Evolutionary conservation across 2,888 invertebrate species (phyloP).

Genomic region (Eupsilia transversa): DNA sequence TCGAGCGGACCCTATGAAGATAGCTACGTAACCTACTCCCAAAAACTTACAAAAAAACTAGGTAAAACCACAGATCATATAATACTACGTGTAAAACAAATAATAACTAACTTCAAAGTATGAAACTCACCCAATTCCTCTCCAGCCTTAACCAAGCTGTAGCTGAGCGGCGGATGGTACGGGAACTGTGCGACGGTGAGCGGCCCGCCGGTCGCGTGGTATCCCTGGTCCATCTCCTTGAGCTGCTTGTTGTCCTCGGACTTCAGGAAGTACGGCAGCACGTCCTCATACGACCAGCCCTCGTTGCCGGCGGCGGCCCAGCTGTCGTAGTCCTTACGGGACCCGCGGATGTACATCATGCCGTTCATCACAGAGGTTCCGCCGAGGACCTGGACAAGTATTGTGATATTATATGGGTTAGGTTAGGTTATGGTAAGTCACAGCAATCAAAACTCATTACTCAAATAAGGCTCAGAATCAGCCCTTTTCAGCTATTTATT

Average conservation of each 20-base stretch:
- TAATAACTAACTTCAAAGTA: too few relatives aligned
- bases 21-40: neutral
- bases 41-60: neutral
- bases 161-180: conserved; percentile 95
- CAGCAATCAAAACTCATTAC: neutral
- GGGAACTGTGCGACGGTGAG: conserved; percentile 95
- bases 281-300: conserved; percentile 97
- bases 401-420: neutral
- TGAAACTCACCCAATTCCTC: conserved; percentile 92
- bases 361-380: conserved; percentile 98
- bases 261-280: conserved; percentile 96
- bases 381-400: conserved; percentile 92
- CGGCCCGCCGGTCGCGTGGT: conserved; percentile 94
- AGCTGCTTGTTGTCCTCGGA: conserved; percentile 95
- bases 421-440: neutral
- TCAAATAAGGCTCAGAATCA: neutral
- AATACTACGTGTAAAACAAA: too few relatives aligned
- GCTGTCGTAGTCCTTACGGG: conserved; percentile 95
- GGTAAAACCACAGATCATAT: too few relatives aligned
- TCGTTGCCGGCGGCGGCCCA: conserved; percentile 96
- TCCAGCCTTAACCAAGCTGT: conserved; percentile 94
- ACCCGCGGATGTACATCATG: conserved; percentile 98
- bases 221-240: conserved; percentile 93
- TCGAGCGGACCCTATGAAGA: neutral
- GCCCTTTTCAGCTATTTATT: neutral